Base-by-base conservation (phyloP, 1,140 invertebrate genomes). In the Dolichoris vasculosae region DNA sequence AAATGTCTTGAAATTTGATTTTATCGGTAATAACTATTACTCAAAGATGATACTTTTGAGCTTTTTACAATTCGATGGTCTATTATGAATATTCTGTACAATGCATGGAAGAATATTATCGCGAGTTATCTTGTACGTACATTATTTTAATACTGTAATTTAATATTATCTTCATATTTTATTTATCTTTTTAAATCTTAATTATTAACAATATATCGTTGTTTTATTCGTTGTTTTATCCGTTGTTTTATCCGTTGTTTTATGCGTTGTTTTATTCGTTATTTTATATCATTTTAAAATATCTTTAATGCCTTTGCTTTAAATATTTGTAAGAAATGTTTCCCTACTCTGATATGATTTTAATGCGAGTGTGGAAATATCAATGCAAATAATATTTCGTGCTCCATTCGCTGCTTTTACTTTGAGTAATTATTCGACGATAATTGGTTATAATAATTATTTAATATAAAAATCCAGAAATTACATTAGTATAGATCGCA, bases 261-360 rank as follows among this genome's bases (percentile, higher is more conserved):
- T n/a, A n/a, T n/a, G n/a, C n/a, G n/a, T n/a, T n/a, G n/a, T n/a
- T n/a, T n/a, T n/a, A n/a, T n/a, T n/a, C n/a, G n/a, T n/a, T n/a
- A n/a, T n/a, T n/a, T n/a, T n/a, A n/a, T n/a, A n/a, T n/a, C n/a
- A n/a, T n/a, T n/a, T n/a, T n/a, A n/a, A n/a, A n/a, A n/a, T n/a
- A n/a, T n/a, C n/a, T n/a, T n/a, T n/a, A n/a, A n/a, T n/a, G n/a
- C n/a, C n/a, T n/a, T n/a, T n/a, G n/a, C n/a, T n/a, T n/a, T n/a
- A n/a, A n/a, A n/a, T n/a, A n/a, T n/a, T n/a, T n/a, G n/a, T n/a
- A n/a, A n/a, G n/a, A n/a, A n/a, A n/a, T n/a, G n/a, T n/a, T n/a
- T n/a, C n/a, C n/a, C n/a, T 73, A 35, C 23, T 20, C 11, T 73
- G 38, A 40, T 73, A 73, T 73, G 38, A 73, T 73, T 43, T 73